Conservation (phyloP, 1,140 invertebrate genomes). For the Aporrectodea caliginosa region DNA sequence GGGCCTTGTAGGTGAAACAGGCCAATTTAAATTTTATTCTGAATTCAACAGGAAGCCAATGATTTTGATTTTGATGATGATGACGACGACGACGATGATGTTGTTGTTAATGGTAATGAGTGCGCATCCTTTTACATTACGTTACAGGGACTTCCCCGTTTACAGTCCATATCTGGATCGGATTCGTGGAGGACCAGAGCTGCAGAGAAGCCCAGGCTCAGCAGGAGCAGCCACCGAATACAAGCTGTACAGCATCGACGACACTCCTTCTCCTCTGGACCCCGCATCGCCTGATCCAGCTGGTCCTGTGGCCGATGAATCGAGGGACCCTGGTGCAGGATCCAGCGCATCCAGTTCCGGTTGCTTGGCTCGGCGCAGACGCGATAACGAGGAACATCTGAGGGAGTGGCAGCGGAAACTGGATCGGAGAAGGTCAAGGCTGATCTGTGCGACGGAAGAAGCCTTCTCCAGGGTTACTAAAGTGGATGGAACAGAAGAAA, state of each 20-base stretch:
- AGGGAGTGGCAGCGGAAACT: slow-evolving; percentile 91
- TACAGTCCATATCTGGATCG: slow-evolving; percentile 86
- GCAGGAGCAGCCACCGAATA: too few relatives aligned
- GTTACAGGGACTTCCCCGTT: slow-evolving; percentile 89
- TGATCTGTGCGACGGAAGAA: slow-evolving; percentile 90
- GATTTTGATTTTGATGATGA: too few relatives aligned
- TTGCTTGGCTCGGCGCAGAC: slow-evolving; percentile 79
- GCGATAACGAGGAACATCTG: slow-evolving; percentile 97
- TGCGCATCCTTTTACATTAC: too few relatives aligned
- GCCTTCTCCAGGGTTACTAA: slow-evolving; percentile 69
- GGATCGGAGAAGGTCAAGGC: slow-evolving; percentile 78
- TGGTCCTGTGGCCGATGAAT: too few relatives aligned
- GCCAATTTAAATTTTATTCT: too few relatives aligned
- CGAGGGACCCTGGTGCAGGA: too few relatives aligned
- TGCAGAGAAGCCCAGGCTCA: slow-evolving; percentile 40
- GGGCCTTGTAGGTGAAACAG: too few relatives aligned
- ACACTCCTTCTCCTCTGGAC: too few relatives aligned
- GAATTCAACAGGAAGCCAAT: too few relatives aligned
- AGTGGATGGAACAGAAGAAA: neutral
- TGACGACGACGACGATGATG: too few relatives aligned
- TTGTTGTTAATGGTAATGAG: too few relatives aligned
- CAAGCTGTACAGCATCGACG: slow-evolving; percentile 96
- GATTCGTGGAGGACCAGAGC: too few relatives aligned
- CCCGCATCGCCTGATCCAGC: slow-evolving; percentile 54
- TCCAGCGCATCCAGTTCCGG: slow-evolving; percentile 47